Percentiles rank a stretch among this genome's conserved stretches.
Conservation (phyloP, 2,797 vertebrate genomes). For the Falco columbarius region DNA sequence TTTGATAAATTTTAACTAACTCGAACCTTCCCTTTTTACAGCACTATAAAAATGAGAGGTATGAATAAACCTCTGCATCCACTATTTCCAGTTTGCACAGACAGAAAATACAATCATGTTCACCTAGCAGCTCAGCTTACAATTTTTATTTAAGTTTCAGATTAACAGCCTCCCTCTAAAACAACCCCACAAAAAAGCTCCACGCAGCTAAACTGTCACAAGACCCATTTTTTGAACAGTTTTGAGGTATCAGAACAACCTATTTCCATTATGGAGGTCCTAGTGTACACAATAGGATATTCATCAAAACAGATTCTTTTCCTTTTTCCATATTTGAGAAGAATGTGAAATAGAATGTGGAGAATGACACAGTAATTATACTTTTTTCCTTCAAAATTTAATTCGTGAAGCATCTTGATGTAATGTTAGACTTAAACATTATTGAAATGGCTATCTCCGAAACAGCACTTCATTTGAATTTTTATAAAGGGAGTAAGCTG, state of each 20-base stretch:
- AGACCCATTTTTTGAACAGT: neutral
- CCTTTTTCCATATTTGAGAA: neutral
- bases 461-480: neutral
- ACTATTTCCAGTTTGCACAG: neutral
- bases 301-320: neutral
- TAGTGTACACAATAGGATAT: neutral
- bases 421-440: neutral
- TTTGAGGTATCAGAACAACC: neutral
- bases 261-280: neutral
- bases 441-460: neutral
- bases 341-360: neutral
- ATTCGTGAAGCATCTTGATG: neutral
- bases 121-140: neutral
- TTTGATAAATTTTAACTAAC: neutral
- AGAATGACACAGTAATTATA: neutral
- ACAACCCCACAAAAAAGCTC: neutral
- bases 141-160: neutral
- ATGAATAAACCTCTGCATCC: neutral
- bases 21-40: neutral
- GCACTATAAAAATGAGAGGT: neutral
- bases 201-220: neutral
- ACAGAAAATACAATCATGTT: neutral
- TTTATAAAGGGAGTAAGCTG: neutral
- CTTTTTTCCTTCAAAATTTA: neutral
- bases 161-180: neutral